Conservation (phyloP, 2,113 vertebrate genomes). For the Orycteropus afer region DNA sequence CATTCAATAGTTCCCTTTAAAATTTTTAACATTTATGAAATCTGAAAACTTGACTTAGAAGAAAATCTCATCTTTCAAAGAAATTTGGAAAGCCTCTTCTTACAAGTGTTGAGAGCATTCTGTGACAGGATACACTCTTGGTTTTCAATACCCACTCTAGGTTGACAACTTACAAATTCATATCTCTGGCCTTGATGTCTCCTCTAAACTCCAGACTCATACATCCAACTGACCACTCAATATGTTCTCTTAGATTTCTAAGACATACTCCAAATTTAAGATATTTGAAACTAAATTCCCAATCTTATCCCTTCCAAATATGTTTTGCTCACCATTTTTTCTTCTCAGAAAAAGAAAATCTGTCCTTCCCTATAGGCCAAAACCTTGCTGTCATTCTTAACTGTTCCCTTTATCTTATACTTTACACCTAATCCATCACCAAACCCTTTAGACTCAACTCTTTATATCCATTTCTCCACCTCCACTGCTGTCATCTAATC, state of each 20-base stretch:
- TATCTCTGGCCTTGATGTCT: not conserved
- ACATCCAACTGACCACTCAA: not conserved
- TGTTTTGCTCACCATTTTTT: not conserved
- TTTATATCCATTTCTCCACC: not conserved
- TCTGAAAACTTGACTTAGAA: slow-evolving; percentile 8
- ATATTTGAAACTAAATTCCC: not conserved
- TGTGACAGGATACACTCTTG: not conserved
- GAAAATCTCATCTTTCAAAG: not conserved
- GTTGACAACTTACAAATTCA: not conserved
- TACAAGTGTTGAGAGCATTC: not conserved
- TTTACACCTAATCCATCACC: not conserved
- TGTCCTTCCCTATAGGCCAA: not conserved
- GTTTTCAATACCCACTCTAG: not conserved
- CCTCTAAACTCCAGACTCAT: not conserved
- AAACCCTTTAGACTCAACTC: not conserved
- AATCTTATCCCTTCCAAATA: not conserved
- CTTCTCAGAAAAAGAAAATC: not conserved
- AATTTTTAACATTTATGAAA: not conserved
- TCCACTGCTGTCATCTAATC: not conserved
- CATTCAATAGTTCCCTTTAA: not conserved
- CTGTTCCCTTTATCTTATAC: not conserved
- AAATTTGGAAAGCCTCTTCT: slow-evolving; percentile 29
- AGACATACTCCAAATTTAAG: not conserved
- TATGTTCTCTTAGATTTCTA: slow-evolving; percentile 16
- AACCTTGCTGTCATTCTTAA: not conserved